Evolutionary conservation across 2,113 vertebrate species (phyloP), one percentile per base, ranked within the genome.

Genomic region (Calcarius ornatus): DNA sequence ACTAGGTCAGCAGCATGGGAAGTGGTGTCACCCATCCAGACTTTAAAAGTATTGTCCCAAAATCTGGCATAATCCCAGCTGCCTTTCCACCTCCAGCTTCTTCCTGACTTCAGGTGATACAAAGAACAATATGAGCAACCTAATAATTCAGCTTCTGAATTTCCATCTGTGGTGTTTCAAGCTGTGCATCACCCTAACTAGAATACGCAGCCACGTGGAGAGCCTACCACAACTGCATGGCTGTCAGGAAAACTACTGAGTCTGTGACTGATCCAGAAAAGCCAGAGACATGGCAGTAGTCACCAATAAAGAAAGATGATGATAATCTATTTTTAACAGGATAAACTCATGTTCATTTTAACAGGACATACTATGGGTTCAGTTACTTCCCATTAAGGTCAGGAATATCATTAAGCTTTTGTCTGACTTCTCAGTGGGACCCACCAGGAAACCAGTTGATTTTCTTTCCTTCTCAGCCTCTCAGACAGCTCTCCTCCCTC

Each of bases 121-220:
- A 5, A 7, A 30, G 35, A 90, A 60, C 12, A 78, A 42, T 1
- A 78, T 3, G 4, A 66, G 17, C 20, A 93, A 63, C 12, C 23
- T 42, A 59, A 24, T 18, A 30, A 60, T 60, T 30, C 12, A 76
- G 12, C 31, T 73, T 81, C 17, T 57, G 22, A 40, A 48, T n/a
- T 63, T 82, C 23, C 38, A 66, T 9, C 61, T 50, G 11, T 4
- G 9, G 5, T 15, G 9, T 40, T 50, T 57, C 43, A 47, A 77
- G 21, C 45, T 72, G 3, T 18, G 43, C 12, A 11, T 20, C 4
- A 6, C 15, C 70, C 35, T n/a, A 76, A 27, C 11, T 51, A 47
- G 35, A 61, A 31, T 0, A 8, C 6, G 4, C 0, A 3, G 35
- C 51, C 15, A 12, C 3, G 6, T 0, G 2, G 22, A 50, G 12